Base-by-base conservation (phyloP, 2,797 vertebrate species). In the Tympanoctomys barrerae region DNA sequence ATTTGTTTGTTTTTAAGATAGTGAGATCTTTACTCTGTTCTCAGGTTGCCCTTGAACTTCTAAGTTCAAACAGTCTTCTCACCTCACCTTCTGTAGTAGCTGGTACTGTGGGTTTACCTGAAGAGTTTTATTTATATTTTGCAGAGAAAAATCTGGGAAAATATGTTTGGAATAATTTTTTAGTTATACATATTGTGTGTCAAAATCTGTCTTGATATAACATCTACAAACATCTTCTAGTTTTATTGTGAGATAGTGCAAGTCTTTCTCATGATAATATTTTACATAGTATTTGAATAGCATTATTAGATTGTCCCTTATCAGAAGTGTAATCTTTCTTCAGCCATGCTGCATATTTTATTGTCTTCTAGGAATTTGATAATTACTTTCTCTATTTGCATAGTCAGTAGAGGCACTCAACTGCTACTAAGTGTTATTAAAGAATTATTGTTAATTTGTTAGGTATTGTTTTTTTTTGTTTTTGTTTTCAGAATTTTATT, bases 381-480 rank as follows among this genome's bases (percentile, higher is more conserved):
- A n/a, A 75, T 75, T 61, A 52, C 4, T 68, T 96, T 62, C 85
- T 81, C 61, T 94, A 19, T 87, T 80, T 88, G 57, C 31, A 54
- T 83, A 13, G 59, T 71, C 28, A 90, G 1, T 92, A 68, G 61
- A 83, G 78, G 83, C 59, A 52, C 19, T n/a, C 24, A 87, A 4
- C 16, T 57, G 39, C 66, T 85, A 31, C 64, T 89, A 89, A 42
- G 78, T 66, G 22, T 33, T 91, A 64, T 19, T 80, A 89, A 86
- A 78, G 24, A 92, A 77, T 78, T 82, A n/a, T 33, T 95, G 21
- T 90, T 91, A 5, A 57, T 85, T 88, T 91, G 33, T 90, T 92
- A 49, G 5, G 1, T 92, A 0, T 73, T n/a, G n/a, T n/a, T n/a
- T n/a, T n/a, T n/a, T n/a, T n/a, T n/a, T n/a, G n/a, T n/a, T n/a